Evolutionary conservation across 2,888 invertebrate genomes (phyloP).

Genomic region (Belgica antarctica): DNA sequence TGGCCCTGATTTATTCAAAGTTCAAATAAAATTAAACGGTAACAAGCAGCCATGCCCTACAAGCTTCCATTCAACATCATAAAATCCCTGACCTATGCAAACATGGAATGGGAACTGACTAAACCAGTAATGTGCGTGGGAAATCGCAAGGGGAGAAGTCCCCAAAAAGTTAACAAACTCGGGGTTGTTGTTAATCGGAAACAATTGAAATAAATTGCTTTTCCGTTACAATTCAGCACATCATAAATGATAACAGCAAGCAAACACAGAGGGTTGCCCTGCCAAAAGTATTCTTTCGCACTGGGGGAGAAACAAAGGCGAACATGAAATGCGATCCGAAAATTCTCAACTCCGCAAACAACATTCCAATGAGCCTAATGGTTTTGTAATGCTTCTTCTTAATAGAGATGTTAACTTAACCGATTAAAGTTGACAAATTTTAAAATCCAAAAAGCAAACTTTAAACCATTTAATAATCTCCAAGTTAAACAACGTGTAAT

Average conservation of each 20-base stretch:
- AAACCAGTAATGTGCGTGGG: slow-evolving; percentile 34
- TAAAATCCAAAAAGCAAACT: slow-evolving; percentile 26
- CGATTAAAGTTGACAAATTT: slow-evolving; percentile 23
- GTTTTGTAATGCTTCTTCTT: not conserved
- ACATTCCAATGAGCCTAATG: not conserved
- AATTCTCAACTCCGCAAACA: not conserved
- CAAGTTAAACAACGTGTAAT: not conserved
- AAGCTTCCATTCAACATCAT: no score
- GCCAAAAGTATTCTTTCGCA: not conserved
- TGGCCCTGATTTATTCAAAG: no score
- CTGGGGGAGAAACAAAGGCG: not conserved
- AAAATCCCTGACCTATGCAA: not conserved
- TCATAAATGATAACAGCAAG: slow-evolving; percentile 4
- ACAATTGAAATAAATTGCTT: slow-evolving; percentile 35
- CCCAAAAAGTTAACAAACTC: not conserved
- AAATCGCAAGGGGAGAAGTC: not conserved
- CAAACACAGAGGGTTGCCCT: slow-evolving; percentile 13
- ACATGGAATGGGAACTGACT: not conserved
- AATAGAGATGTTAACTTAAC: slow-evolving; percentile 17
- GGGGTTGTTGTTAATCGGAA: slow-evolving; percentile 31
- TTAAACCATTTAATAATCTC: not conserved
- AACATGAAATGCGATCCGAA: no score
- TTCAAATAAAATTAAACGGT: no score
- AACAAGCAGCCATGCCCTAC: no score
- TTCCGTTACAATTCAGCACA: slow-evolving; percentile 37